These are phyloP conservation scores for Marcusenius ussheri DNA, from an alignment of 2,113 vertebrate species.

Conservation along the genomic window DNA sequence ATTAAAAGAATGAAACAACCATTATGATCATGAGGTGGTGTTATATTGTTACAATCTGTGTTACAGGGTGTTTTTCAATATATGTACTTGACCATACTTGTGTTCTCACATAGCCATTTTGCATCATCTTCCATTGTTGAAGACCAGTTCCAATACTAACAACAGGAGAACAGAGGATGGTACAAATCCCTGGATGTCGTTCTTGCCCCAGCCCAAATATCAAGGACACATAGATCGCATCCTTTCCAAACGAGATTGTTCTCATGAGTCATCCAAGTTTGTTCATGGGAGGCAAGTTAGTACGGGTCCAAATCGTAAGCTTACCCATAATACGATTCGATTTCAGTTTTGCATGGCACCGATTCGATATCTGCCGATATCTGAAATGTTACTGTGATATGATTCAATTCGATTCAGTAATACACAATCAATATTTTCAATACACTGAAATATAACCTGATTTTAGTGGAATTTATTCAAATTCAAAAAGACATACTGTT, in stretches of 20 bases:
- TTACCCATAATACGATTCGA: not conserved
- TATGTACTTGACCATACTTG: not conserved
- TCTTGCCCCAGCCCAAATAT: not conserved
- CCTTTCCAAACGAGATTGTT: not conserved
- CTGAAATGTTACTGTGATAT: not conserved
- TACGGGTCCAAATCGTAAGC: not conserved
- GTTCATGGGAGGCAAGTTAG: not conserved
- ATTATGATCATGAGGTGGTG: not conserved
- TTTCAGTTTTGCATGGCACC: not conserved
- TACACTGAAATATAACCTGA: not conserved
- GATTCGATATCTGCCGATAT: not conserved
- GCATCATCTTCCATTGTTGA: not conserved
- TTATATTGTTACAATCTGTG: not conserved
- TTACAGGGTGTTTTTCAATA: not conserved
- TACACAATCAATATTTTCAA: not conserved
- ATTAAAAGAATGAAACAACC: not conserved
- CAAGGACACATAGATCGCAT: not conserved
- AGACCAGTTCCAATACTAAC: not conserved
- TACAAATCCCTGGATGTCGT: not conserved
- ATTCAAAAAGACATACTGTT: not conserved
- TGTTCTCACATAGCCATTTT: not conserved
- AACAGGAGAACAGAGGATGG: not conserved
- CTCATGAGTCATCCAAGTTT: not conserved
- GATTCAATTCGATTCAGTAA: not conserved
- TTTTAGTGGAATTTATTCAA: not conserved